These are phyloP conservation scores for Microtus oregoni DNA, from an alignment of 2,113 vertebrate genomes.

Conservation along the genomic window DNA sequence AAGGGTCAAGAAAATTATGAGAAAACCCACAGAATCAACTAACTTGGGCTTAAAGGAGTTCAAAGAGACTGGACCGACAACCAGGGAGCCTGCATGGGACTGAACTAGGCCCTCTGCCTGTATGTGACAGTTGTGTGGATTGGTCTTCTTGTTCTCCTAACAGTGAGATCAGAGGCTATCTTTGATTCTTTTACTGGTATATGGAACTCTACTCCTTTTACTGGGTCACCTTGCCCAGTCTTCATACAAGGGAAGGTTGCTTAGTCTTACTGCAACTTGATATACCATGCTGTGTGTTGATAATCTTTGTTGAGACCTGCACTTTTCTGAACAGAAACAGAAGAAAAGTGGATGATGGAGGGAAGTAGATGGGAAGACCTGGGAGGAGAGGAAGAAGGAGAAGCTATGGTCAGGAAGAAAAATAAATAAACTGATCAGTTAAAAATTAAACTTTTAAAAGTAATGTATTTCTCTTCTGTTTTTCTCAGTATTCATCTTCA, in stretches of 20 bases:
- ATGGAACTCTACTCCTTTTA: neutral
- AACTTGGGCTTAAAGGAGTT: neutral
- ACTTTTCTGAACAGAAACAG: neutral
- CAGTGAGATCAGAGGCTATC: neutral
- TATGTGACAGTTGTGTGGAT: neutral
- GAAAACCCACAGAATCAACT: neutral
- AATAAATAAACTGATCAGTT: neutral
- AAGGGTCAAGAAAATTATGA: neutral
- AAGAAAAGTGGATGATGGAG: too few relatives aligned
- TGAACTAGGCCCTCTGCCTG: neutral
- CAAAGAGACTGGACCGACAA: neutral
- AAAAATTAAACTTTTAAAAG: neutral
- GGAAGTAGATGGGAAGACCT: too few relatives aligned
- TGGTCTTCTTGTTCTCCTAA: neutral
- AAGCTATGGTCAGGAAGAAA: neutral
- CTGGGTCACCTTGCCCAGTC: neutral
- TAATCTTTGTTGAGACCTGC: neutral
- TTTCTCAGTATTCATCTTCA: constrained; percentile 19
- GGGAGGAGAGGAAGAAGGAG: neutral
- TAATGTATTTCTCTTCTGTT: neutral
- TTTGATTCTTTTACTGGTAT: neutral
- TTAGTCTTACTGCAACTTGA: neutral
- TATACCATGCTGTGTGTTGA: neutral
- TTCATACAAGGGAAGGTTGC: neutral
- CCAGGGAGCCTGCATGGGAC: neutral